Percentiles rank a stretch among this genome's conserved stretches.
These are phyloP conservation scores for Regulus satrapa DNA, from an alignment of 2,113 vertebrate genomes.

Conservation along the genomic window DNA sequence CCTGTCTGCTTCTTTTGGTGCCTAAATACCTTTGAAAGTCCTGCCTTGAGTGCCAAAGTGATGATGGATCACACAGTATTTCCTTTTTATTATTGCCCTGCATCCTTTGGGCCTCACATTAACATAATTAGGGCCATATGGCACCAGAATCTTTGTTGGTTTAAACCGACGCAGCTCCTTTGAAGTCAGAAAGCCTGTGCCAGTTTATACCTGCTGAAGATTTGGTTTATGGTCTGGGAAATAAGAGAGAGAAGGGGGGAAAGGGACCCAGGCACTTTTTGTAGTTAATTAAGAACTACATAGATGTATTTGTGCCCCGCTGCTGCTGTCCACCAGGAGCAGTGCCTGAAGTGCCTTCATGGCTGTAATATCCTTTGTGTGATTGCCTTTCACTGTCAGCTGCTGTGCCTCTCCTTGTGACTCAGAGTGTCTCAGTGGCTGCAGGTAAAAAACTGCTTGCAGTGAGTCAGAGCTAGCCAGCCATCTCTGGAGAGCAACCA, in stretches of 20 bases:
- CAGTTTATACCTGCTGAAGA: slow-evolving; percentile 55
- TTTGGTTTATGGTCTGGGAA: slow-evolving; percentile 54
- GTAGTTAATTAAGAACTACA: slow-evolving; percentile 11
- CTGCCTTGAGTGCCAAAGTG: slow-evolving; percentile 42
- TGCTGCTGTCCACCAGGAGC: slow-evolving; percentile 2
- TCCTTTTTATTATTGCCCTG: slow-evolving; percentile 56
- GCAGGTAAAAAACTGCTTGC: neutral
- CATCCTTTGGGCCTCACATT: slow-evolving; percentile 62
- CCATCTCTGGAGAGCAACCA: neutral
- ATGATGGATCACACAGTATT: slow-evolving; percentile 57
- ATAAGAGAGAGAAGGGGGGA: neutral
- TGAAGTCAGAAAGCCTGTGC: slow-evolving; percentile 47
- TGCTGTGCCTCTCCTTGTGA: neutral
- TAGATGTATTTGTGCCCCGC: neutral
- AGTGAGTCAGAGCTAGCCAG: neutral
- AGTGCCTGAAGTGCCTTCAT: neutral
- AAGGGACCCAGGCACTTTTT: neutral
- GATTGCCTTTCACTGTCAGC: neutral
- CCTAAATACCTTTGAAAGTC: slow-evolving; percentile 54
- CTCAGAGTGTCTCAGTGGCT: neutral
- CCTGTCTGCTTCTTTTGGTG: slow-evolving; percentile 42
- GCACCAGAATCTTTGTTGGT: slow-evolving; percentile 20
- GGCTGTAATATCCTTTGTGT: neutral
- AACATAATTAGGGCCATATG: slow-evolving; percentile 59
- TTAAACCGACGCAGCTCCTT: slow-evolving; percentile 30